Conservation (phyloP, 2,888 invertebrate species). For the Linnaemya tessellans region DNA sequence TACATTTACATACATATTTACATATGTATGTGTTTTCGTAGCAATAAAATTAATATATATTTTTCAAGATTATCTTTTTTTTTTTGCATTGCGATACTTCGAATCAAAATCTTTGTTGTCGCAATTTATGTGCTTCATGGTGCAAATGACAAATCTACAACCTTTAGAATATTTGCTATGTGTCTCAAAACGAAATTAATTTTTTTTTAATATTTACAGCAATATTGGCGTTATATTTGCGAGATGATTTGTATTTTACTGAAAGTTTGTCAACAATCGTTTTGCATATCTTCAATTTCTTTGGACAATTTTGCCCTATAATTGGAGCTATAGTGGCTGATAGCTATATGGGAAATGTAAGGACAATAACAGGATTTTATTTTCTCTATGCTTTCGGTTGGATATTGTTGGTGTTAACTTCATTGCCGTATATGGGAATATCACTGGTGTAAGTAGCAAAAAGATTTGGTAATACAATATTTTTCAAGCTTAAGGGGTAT, state of each 20-base stretch:
- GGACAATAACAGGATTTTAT: constrained; percentile 85
- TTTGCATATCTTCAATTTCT: constrained; percentile 86
- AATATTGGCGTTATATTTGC: constrained; percentile 86
- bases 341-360: constrained; percentile 85
- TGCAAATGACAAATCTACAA: constrained; percentile 25
- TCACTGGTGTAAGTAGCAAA: constrained; percentile 77
- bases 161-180: constrained; percentile 24
- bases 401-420: constrained; percentile 84
- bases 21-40: neutral
- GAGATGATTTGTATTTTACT: constrained; percentile 84
- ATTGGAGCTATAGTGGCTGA: constrained; percentile 88
- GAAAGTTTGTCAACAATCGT: constrained; percentile 85
- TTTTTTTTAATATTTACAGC: constrained; percentile 82
- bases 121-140: constrained; percentile 23
- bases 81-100: constrained; percentile 7
- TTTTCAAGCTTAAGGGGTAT: too few species aligned
- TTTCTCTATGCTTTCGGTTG: constrained; percentile 85
- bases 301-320: constrained; percentile 87
- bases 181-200: neutral
- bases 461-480: too few species aligned
- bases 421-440: constrained; percentile 80
- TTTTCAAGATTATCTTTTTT: constrained; percentile 19
- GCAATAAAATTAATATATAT: neutral
- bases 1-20: neutral
- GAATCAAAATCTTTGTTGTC: constrained; percentile 27